phyloP scores from a whole-genome alignment of 2,888 invertebrate genomes.

The Ferdinandea cuprea region DNA sequence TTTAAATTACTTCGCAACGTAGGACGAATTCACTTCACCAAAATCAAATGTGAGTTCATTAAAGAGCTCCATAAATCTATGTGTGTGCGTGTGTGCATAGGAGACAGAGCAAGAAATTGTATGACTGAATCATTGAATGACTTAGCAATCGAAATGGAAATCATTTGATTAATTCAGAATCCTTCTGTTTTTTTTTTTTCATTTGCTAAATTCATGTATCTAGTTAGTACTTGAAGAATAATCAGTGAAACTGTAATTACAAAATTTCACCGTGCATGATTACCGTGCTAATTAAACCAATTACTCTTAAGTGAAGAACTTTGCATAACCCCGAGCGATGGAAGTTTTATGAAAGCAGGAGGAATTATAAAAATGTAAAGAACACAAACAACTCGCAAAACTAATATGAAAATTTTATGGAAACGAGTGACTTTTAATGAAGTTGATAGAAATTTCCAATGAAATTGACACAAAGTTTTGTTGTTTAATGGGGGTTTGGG shows the following conservation, averaged over 20 bases:
- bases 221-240: no score
- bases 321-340: conserved; percentile 13
- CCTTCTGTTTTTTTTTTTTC: no score
- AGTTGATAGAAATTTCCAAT: not conserved
- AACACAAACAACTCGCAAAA: not conserved
- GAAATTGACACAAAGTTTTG: not conserved
- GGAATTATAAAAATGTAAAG: no score
- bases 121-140: not conserved
- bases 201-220: no score
- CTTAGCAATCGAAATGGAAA: conserved; percentile 45
- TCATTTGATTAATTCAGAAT: conserved; percentile 21
- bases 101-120: not conserved
- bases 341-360: conserved; percentile 14
- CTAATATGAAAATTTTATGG: not conserved
- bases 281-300: conserved; percentile 53
- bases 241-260: conserved; percentile 28
- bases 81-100: not conserved
- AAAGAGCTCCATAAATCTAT: not conserved
- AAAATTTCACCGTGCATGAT: conserved; percentile 36
- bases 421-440: conserved; percentile 3
- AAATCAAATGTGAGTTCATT: not conserved
- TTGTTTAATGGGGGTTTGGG: not conserved
- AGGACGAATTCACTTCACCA: no score
- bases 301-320: conserved; percentile 23
- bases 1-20: no score